A percentile compares a stretch with the other conserved stretches of the same genome.
Conservation (phyloP, 2,113 vertebrate genomes). For the Anguilla japonica region DNA sequence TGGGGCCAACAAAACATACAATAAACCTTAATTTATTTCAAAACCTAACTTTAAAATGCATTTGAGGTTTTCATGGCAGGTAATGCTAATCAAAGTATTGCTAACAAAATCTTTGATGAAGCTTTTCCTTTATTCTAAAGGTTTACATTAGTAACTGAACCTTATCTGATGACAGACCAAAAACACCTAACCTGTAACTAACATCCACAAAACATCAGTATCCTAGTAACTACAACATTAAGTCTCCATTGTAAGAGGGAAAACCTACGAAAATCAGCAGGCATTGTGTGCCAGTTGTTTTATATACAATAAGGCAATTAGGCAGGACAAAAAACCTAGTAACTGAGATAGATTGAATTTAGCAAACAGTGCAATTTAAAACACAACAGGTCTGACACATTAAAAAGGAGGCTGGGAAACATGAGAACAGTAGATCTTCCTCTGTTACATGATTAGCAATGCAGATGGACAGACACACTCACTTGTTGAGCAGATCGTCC, state of each 20-base stretch:
- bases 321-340: not conserved
- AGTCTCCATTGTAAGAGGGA: not conserved
- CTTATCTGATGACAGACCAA: not conserved
- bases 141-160: not conserved
- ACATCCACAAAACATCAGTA: not conserved
- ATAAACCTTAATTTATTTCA: no score
- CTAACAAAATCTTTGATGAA: not conserved
- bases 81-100: not conserved
- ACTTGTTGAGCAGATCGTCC: slow-evolving; percentile 71
- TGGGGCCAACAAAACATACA: no score
- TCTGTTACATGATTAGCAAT: slow-evolving; percentile 3
- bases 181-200: slow-evolving; percentile 2
- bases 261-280: not conserved
- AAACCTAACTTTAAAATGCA: no score
- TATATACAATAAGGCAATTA: slow-evolving; percentile 3
- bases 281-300: not conserved
- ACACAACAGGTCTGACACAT: slow-evolving; percentile 4
- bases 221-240: not conserved
- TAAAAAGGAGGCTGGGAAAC: slow-evolving; percentile 43
- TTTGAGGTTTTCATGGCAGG: no score
- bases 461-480: slow-evolving; percentile 50
- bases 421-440: slow-evolving; percentile 22
- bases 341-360: not conserved
- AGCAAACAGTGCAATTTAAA: slow-evolving; percentile 37
- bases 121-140: not conserved